Percentiles rank a stretch among this genome's conserved stretches.
These are phyloP conservation scores for Cepaea nemoralis DNA, from an alignment of 1,140 invertebrate species.

Conservation along the genomic window DNA sequence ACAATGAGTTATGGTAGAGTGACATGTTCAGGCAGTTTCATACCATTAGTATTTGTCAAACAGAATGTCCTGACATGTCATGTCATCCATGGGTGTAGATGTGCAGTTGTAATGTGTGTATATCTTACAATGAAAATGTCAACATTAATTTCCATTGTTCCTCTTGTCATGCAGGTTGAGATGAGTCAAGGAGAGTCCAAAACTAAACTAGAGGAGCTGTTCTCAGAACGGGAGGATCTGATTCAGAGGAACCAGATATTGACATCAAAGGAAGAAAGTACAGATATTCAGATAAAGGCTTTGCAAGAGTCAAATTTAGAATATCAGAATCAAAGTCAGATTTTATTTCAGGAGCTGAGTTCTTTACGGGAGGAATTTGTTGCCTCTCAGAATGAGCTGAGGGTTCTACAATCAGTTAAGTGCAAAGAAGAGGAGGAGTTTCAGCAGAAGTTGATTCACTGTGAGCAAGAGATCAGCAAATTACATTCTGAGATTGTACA, in stretches of 20 bases:
- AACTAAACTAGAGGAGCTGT: slow-evolving; percentile 34
- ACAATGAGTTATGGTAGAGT: too few species aligned
- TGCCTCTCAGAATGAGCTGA: slow-evolving; percentile 13
- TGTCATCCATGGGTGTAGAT: too few species aligned
- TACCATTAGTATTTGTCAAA: too few species aligned
- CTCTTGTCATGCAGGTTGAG: slow-evolving; percentile 29
- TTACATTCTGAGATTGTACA: background rate
- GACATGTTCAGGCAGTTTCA: too few species aligned
- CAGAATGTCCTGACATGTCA: too few species aligned
- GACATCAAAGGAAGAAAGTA: slow-evolving; percentile 37
- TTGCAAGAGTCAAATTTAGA: slow-evolving; percentile 40
- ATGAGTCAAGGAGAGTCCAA: slow-evolving; percentile 30
- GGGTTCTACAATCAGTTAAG: background rate
- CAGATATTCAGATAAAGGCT: slow-evolving; percentile 33
- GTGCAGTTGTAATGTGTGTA: too few species aligned
- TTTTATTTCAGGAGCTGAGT: slow-evolving; percentile 23
- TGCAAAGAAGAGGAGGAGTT: slow-evolving; percentile 31
- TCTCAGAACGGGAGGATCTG: slow-evolving; percentile 33
- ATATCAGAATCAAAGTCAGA: slow-evolving; percentile 25
- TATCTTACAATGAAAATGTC: too few species aligned
- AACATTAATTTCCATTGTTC: slow-evolving; percentile 12
- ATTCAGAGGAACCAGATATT: slow-evolving; percentile 34
- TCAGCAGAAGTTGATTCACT: slow-evolving; percentile 35
- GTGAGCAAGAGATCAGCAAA: background rate
- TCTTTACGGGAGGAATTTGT: slow-evolving; percentile 9